phyloP scores from a whole-genome alignment of 2,888 invertebrate genomes.

The Hirtodrosophila histrioides region DNA sequence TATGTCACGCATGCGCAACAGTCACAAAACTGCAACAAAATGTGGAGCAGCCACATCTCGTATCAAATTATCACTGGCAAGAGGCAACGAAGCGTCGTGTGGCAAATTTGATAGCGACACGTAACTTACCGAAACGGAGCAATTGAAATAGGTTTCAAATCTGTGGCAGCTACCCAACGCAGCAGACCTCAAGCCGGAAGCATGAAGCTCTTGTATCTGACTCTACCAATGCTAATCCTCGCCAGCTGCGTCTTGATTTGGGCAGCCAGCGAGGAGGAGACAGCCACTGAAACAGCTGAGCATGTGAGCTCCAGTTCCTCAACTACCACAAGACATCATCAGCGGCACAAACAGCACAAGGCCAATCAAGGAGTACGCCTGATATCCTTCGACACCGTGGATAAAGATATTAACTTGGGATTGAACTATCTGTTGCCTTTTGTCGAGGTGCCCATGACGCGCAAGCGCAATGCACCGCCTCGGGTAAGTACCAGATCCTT shows the following conservation, averaged over 20 bases:
- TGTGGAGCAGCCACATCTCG: constrained; percentile 17
- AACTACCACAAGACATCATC: background rate
- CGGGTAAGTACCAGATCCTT: constrained; percentile 29
- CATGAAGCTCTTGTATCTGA: constrained; percentile 44
- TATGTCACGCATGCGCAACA: constrained; percentile 59
- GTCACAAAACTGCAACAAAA: constrained; percentile 30
- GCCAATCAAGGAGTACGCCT: constrained; percentile 36
- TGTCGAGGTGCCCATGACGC: constrained; percentile 71
- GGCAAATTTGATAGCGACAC: constrained; percentile 23
- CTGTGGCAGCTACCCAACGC: constrained; percentile 28
- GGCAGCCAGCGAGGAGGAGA: constrained; percentile 32
- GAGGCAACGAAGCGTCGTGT: constrained; percentile 53
- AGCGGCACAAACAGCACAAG: constrained; percentile 12
- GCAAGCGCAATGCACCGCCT: constrained; percentile 59
- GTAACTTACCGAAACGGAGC: constrained; percentile 25
- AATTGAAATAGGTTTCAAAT: constrained; percentile 34
- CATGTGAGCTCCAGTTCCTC: background rate
- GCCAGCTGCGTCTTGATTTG: constrained; percentile 34
- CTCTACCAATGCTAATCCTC: constrained; percentile 32
- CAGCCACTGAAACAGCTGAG: background rate
- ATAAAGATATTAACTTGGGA: constrained; percentile 67
- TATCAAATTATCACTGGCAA: constrained; percentile 57
- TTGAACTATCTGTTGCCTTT: constrained; percentile 77
- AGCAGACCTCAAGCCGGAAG: constrained; percentile 38
- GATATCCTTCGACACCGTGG: constrained; percentile 72